A percentile compares a stretch with the other conserved stretches of the same genome.
Evolutionary conservation across 2,888 invertebrate species (phyloP).

Genomic region (Aphodius sticticus): DNA sequence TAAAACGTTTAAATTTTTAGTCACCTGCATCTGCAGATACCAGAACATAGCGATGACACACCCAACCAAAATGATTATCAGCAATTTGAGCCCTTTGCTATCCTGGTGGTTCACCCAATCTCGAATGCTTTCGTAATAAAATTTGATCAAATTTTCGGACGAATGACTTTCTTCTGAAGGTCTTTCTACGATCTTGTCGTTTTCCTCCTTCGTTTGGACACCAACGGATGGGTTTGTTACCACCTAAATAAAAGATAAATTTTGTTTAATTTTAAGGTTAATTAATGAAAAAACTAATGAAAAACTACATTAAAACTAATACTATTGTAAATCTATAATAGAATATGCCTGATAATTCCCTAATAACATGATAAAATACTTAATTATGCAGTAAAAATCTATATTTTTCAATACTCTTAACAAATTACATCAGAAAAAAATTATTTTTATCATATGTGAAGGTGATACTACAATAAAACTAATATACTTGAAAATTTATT

Average conservation of each 20-base stretch:
- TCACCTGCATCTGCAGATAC: conserved; percentile 77
- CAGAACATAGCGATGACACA: conserved; percentile 77
- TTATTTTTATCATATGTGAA: too few relatives aligned
- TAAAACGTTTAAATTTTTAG: conserved; percentile 38
- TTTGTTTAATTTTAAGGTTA: background rate
- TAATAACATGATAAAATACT: too few relatives aligned
- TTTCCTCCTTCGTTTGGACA: conserved; percentile 64
- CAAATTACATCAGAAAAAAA: too few relatives aligned
- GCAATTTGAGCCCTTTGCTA: conserved; percentile 76
- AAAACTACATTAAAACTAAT: background rate
- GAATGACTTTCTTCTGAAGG: background rate
- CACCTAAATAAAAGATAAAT: background rate
- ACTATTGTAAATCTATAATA: too few relatives aligned
- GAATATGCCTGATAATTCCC: too few relatives aligned
- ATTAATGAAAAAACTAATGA: background rate
- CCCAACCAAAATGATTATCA: conserved; percentile 72
- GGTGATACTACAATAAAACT: background rate
- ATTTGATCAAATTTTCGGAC: background rate
- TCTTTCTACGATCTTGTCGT: conserved; percentile 31
- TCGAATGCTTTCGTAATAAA: conserved; percentile 50
- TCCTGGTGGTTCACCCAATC: conserved; percentile 79
- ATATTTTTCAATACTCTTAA: too few relatives aligned
- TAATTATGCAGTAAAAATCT: too few relatives aligned
- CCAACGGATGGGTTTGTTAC: conserved; percentile 58
- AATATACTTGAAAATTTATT: background rate